Evolutionary conservation across 2,888 invertebrate genomes (phyloP), one percentile per base, ranked within the genome.

Genomic region (Aspidapion aeneum): DNA sequence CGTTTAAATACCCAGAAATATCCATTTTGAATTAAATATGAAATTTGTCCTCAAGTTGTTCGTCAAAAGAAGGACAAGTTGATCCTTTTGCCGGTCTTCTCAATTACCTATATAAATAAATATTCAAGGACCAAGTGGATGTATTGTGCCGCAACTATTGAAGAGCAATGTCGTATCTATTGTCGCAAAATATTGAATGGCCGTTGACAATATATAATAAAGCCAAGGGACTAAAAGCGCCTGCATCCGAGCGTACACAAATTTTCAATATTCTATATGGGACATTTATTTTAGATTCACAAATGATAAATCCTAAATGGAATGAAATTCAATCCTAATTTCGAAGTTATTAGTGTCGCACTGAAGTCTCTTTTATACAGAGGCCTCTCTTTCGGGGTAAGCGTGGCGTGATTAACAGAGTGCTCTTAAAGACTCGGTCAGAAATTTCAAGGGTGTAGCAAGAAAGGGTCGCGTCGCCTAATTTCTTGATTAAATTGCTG

Each of bases 301-400:
- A 70, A 72, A 72, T 74, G 74, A 75, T 74, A 74, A 74, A 73
- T 66, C 71, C 68, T 69, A 63, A 73, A 72, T 72, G 66, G 72
- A 66, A 68, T 63, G 71, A 71, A 68, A 67, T 66, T 63, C 63
- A 70, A 69, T 67, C 67, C 67, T 66, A 68, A 70, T 72, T 74
- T 70, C 66, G 66, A 68, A 70, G 64, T 72, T 69, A 74, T 73
- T 74, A 71, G 69, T 69, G 71, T 71, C 72, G 67, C 61, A 48
- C 19, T 52, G 19, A 7, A 19, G 17, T 17, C 52, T 19, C 52
- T 19, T 48, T 52, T 52, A 66, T 63, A 22, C 63, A 48, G 52
- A 57, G 21, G n/a, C n/a, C n/a, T n/a, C 55, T 55, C 55, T 63
- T 68, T 63, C 21, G 50, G 54, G 21, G n/a, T 55, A 61, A 48